Conservation (phyloP, 2,113 vertebrate species). For the Phalacrocorax carbo region DNA sequence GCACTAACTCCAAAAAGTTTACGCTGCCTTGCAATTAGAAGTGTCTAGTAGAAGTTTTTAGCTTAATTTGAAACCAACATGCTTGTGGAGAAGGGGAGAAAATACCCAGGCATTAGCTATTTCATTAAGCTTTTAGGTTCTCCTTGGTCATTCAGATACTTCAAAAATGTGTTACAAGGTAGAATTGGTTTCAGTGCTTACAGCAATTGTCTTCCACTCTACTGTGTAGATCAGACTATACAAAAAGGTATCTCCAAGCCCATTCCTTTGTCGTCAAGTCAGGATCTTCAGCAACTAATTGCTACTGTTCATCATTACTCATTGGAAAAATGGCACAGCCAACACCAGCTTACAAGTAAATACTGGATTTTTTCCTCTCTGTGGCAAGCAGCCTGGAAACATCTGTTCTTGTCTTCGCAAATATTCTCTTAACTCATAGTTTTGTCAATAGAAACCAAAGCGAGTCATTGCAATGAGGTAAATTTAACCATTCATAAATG, state of each 20-base stretch:
- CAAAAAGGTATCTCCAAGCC: neutral
- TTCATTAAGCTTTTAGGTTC: neutral
- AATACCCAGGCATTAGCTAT: neutral
- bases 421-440: slow-evolving; percentile 50
- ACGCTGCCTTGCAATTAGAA: neutral
- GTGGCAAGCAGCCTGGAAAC: slow-evolving; percentile 51
- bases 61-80: neutral
- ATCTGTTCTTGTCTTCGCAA: slow-evolving; percentile 56
- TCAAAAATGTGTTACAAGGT: neutral
- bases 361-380: neutral
- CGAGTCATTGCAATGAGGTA: slow-evolving; percentile 50
- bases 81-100: neutral
- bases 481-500: slow-evolving; percentile 51
- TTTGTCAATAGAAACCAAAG: slow-evolving; percentile 61
- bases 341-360: slow-evolving; percentile 6
- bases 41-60: neutral
- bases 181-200: neutral
- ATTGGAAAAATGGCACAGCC: slow-evolving; percentile 13
- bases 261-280: neutral
- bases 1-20: neutral
- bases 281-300: slow-evolving; percentile 10
- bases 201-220: neutral
- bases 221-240: neutral
- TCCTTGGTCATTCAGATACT: neutral
- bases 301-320: slow-evolving; percentile 1